phyloP scores from a whole-genome alignment of 2,888 invertebrate species.

The Acleris laterana region DNA sequence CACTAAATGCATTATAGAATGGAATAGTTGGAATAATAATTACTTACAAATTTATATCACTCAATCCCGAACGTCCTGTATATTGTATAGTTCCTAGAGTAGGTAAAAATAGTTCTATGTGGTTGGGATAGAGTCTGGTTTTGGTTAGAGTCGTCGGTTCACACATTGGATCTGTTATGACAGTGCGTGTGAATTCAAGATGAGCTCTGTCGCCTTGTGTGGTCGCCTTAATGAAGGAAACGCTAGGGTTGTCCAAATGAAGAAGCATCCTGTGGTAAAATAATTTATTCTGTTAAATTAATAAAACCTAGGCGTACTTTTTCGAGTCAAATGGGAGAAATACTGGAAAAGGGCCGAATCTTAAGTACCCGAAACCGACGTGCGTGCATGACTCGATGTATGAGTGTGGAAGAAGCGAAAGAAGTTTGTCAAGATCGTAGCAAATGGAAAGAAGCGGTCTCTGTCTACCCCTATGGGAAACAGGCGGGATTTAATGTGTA shows the following conservation, averaged over 20 bases:
- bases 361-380: no score
- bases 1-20: not conserved
- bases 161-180: constrained; percentile 28
- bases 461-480: no score
- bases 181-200: constrained; percentile 35
- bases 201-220: constrained; percentile 29
- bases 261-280: no score
- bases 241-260: constrained; percentile 11
- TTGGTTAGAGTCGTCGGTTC: constrained; percentile 3
- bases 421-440: no score
- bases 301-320: no score
- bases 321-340: no score
- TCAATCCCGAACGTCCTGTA: constrained; percentile 11
- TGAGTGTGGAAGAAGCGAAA: no score
- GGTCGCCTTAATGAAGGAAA: constrained; percentile 13
- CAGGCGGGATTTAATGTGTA: no score
- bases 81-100: not conserved
- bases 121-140: not conserved
- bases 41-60: constrained; percentile 32
- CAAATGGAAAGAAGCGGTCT: no score
- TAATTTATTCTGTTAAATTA: no score
- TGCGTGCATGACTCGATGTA: no score
- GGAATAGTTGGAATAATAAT: constrained; percentile 5
- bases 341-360: no score
- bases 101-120: not conserved